Percentiles rank a stretch among this genome's conserved stretches.
phyloP scores from a whole-genome alignment of 2,113 vertebrate genomes.

The Rhegmatorhina hoffmannsi region DNA sequence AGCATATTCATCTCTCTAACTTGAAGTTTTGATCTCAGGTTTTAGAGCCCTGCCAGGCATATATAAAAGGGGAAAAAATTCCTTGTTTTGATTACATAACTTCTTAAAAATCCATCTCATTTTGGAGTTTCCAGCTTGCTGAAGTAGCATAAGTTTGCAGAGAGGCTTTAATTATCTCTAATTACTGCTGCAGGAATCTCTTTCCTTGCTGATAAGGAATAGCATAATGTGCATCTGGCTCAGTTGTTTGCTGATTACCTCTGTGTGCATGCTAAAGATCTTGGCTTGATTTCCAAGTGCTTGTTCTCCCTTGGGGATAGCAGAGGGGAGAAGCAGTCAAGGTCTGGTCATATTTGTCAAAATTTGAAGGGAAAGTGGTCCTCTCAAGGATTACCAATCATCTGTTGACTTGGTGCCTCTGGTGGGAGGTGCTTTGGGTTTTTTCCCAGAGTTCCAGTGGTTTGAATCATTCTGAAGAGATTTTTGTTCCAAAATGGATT shows the following conservation, averaged over 20 bases:
- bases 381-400: neutral
- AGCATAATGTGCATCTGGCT: slow-evolving; percentile 43
- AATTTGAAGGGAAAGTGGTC: neutral
- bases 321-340: neutral
- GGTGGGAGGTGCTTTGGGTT: neutral
- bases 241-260: neutral
- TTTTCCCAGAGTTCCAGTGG: neutral
- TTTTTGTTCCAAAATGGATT: neutral
- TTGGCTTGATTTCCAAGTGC: neutral
- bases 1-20: neutral
- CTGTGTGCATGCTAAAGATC: neutral
- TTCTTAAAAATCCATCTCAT: slow-evolving; percentile 8
- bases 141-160: neutral
- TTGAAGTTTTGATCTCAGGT: neutral
- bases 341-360: neutral
- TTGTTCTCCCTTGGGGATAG: neutral
- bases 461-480: neutral
- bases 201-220: slow-evolving; percentile 25
- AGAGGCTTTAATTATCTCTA: neutral
- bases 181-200: slow-evolving; percentile 47
- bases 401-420: neutral
- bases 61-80: neutral
- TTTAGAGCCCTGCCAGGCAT: neutral
- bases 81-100: neutral
- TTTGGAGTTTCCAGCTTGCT: slow-evolving; percentile 26